Evolutionary conservation across 2,888 invertebrate species (phyloP), one percentile per base, ranked within the genome.

Genomic region (Agrochola litura): DNA sequence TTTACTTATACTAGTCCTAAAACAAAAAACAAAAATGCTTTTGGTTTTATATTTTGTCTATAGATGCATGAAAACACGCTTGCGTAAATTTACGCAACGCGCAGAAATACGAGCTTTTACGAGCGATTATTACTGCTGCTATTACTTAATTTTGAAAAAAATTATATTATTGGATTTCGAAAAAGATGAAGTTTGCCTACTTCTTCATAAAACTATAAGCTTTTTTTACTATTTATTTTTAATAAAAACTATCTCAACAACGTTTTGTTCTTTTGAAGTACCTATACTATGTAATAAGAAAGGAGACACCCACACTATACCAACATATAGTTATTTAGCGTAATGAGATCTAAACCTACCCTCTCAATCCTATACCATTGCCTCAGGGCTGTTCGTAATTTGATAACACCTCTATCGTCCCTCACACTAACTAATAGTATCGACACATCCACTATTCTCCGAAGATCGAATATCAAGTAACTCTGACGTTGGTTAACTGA

Each of bases 391-490:
- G 60, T 30, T 43, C 22, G 77, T 73, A 77, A 83, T 61, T 64
- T 68, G 86, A 82, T 83, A 82, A 71, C 52, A 60, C 54, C 43
- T 60, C 72, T 65, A 60, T 71, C 73, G 70, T 73, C 70, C 58
- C 71, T 64, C 58, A 67, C 52, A 46, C 67, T 52, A 64, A 65
- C 64, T 85, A 81, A 76, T 71, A 81, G 56, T 77, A 77, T 30
- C 82, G 70, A 68, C 82, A 73, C 60, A 82, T 56, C 66, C 52
- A 73, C 86, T 73, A 30, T 16, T 71, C 58, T 72, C 52, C 37
- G 9, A 64, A 66, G 67, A 71, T 77, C 70, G 60, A 70, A 73
- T 85, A 58, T 66, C 72, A 77, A 73, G 76, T 79, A 79, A n/a
- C 37, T 41, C 58, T 56, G n/a, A 61, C 41, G 56, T 63, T 56